Evolutionary conservation across 2,113 vertebrate genomes (phyloP).

Genomic region (Bujurquina vittata): DNA sequence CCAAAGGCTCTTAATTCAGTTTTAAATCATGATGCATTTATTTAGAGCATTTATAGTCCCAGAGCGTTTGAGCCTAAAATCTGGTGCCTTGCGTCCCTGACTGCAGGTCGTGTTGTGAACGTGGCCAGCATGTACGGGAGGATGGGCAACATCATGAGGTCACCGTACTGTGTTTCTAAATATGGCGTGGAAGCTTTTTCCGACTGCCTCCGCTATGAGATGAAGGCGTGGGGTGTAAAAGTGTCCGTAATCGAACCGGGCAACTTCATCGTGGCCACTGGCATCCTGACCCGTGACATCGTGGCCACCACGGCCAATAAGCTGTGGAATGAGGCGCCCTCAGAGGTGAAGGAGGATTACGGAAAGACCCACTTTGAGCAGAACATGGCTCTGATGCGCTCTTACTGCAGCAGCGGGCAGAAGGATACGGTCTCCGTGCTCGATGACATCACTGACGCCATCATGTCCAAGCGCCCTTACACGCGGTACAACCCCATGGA

Average conservation of each 20-base stretch:
- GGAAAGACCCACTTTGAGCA: conserved; percentile 80
- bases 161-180: conserved; percentile 88
- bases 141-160: conserved; percentile 82
- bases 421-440: conserved; percentile 78
- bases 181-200: conserved; percentile 88
- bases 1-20: neutral
- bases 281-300: conserved; percentile 78
- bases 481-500: conserved; percentile 85
- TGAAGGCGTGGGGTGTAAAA: conserved; percentile 87
- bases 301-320: conserved; percentile 77
- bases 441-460: conserved; percentile 80
- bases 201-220: conserved; percentile 89
- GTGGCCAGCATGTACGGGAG: conserved; percentile 85
- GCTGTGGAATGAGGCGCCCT: conserved; percentile 81
- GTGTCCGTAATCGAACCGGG: conserved; percentile 86
- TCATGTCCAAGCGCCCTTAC: conserved; percentile 79
- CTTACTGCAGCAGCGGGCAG: conserved; percentile 79
- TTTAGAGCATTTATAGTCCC: neutral
- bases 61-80: neutral
- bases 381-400: conserved; percentile 80
- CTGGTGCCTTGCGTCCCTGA: neutral
- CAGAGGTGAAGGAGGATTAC: conserved; percentile 80
- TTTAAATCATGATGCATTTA: neutral
- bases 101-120: conserved; percentile 87
- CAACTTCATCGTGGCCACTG: conserved; percentile 86